Conservation (phyloP, 2,888 invertebrate genomes). For the Agrotis exclamationis region DNA sequence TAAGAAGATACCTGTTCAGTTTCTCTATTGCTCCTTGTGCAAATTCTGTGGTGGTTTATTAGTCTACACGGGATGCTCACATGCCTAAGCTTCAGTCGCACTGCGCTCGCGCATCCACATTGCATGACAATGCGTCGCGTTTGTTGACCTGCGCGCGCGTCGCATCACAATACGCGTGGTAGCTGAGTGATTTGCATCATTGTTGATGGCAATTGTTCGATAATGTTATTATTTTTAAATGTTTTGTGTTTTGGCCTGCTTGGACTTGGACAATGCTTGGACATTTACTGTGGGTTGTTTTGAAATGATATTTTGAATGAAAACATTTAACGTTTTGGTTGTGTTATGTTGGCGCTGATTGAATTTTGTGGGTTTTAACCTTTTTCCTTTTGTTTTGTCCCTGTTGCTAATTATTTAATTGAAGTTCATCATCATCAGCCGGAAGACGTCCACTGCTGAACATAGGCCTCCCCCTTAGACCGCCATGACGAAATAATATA, state of each 20-base stretch:
- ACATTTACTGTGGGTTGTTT: conserved; percentile 1
- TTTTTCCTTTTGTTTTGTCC: neutral
- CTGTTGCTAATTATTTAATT: neutral
- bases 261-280: neutral
- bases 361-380: too few species aligned
- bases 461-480: too few species aligned
- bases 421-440: too few species aligned
- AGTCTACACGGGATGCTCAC: conserved; percentile 15
- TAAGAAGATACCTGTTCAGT: neutral
- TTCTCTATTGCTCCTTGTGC: too few species aligned
- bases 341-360: too few species aligned
- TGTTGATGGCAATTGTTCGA: conserved; percentile 55
- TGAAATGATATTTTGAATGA: neutral
- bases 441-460: too few species aligned
- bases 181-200: conserved; percentile 61
- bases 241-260: neutral
- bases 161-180: conserved; percentile 74
- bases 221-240: conserved; percentile 22
- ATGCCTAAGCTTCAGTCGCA: conserved; percentile 44
- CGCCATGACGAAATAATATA: too few species aligned
- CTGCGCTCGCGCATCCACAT: conserved; percentile 53
- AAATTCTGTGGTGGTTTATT: neutral
- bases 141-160: conserved; percentile 76
- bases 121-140: conserved; percentile 80
- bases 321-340: neutral